Base-by-base conservation (phyloP, 2,888 invertebrate species). In the Orthosia gracilis region DNA sequence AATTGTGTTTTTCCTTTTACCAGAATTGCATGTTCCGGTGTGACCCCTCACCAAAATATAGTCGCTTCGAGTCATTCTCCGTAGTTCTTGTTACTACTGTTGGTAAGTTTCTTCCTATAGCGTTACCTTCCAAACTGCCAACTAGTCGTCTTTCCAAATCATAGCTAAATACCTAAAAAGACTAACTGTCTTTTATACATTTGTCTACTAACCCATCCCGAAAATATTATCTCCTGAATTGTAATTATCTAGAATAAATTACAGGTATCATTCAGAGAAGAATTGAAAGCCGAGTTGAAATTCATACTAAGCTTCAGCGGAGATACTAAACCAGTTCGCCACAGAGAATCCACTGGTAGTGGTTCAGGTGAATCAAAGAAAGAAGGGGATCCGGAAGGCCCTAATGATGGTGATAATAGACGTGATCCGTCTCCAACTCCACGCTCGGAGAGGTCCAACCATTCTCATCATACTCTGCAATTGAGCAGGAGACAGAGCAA, bases 301-400 rank as follows among this genome's bases (percentile, higher is more conserved):
- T 98, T 98, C 89, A 97, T 98, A 50, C 90, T 98, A 0, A 97
- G 97, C 89, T 98, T 98, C 86, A 97, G 97, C 72, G 97, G 97
- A 47, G 97, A 97, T 62, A 97, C 97, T 0, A 98, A 98, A 87
- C 97, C 97, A 2, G 97, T 98, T 0, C 96, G 97, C 68, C 97
- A 97, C 75, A 93, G 94, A 63, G 95, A 94, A 77, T 89, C 94
- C 0, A 92, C 92, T 5, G 90, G 90, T 7, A 93, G 93, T 77
- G 93, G 94, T 11, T 95, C 95, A 1, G 90, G 90, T 5, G 89
- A 89, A 50, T 92, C 94, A 0, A 92, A 93, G 11, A 87, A 84
- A 13, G 84, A 86, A 18, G 88, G 74, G 15, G 93, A 93, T 58
- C 85, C 85, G 1, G 93, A 92, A 62, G 86, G 90, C 1, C 83